A percentile compares a stretch with the other conserved stretches of the same genome.
Evolutionary conservation across 2,888 invertebrate species (phyloP).

Genomic region (Aelia acuminata): DNA sequence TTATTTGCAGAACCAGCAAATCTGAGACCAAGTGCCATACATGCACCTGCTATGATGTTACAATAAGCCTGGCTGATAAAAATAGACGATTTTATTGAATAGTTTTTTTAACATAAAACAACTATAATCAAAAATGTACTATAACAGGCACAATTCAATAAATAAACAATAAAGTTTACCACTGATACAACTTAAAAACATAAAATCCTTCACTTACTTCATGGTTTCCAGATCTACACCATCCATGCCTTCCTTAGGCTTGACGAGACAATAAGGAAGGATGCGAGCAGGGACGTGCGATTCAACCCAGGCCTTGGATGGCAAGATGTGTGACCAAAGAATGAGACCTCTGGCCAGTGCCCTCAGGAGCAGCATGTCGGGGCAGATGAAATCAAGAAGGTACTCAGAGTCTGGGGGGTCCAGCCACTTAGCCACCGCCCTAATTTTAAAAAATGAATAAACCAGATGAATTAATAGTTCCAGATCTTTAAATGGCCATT

Average conservation of each 20-base stretch:
- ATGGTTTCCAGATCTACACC: conserved; percentile 91
- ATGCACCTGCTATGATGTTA: conserved; percentile 94
- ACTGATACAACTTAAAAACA: neutral
- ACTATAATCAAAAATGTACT: too few relatives aligned
- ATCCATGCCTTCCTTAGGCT: conserved; percentile 75
- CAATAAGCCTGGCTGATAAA: conserved; percentile 91
- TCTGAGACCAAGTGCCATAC: conserved; percentile 92
- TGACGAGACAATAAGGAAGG: conserved; percentile 82
- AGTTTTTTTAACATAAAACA: too few relatives aligned
- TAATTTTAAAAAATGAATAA: conserved; percentile 66
- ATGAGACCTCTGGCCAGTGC: conserved; percentile 87
- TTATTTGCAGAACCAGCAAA: conserved; percentile 93
- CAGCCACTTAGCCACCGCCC: conserved; percentile 92
- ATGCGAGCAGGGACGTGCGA: conserved; percentile 84
- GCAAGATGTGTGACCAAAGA: conserved; percentile 88
- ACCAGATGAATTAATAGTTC: conserved; percentile 28
- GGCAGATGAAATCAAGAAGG: conserved; percentile 90
- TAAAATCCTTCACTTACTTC: conserved; percentile 76
- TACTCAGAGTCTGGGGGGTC: conserved; percentile 90
- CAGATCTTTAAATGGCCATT: neutral
- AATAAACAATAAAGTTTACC: too few relatives aligned
- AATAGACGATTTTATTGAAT: too few relatives aligned
- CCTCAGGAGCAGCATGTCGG: conserved; percentile 89
- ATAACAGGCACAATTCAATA: neutral
- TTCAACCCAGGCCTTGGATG: conserved; percentile 87